Base-by-base conservation (phyloP, 2,888 invertebrate species). In the Rotaria socialis region DNA sequence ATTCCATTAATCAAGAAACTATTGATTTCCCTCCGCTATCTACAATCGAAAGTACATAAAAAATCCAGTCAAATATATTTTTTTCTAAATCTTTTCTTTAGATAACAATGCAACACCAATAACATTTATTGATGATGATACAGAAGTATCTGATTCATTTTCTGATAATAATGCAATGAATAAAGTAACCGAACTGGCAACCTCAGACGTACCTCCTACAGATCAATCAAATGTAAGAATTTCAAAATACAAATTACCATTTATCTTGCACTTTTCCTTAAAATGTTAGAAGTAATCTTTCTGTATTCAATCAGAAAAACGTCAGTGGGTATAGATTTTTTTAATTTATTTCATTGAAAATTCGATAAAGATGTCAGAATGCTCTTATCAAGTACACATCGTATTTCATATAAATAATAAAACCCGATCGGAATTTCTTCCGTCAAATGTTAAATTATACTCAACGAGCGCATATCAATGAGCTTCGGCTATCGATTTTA, bases 71-170 rank as follows among this genome's bases (percentile, higher is more conserved):
- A 67, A 35, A 19, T 10, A 2, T 14, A 8, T 56, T 24, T 35
- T 6, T 19, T 35, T 6, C 35, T 41, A 41, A 60, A n/a, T 60
- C 2, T 41, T 35, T 19, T 35, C 2, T 67, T 41, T 67, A 67
- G 67, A 7, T 16, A 67, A 67, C 35, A 41, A 67, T 35, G 19
- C 35, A 35, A 67, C 67, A 67, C 19, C 67, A 4, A 19, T 67
- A 19, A 35, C 80, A 80, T 80, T 47, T 3, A n/a, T 2, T 80
- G 80, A 80, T n/a, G 80, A 80, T n/a, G 80, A 80, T 47, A 5
- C 47, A 24, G 80, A 80, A 80, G 80, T 80, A 10, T 35, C 47
- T 11, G 47, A 80, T 80, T 80, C 80, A n/a, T 80, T 80, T 47
- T 5, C 35, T 8, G 19, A 75, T 75, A 27, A 60, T 27, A 11